Percentiles rank a stretch among this genome's conserved stretches.
Conservation (phyloP, 2,797 vertebrate species). For the Dicrostonyx torquatus region DNA sequence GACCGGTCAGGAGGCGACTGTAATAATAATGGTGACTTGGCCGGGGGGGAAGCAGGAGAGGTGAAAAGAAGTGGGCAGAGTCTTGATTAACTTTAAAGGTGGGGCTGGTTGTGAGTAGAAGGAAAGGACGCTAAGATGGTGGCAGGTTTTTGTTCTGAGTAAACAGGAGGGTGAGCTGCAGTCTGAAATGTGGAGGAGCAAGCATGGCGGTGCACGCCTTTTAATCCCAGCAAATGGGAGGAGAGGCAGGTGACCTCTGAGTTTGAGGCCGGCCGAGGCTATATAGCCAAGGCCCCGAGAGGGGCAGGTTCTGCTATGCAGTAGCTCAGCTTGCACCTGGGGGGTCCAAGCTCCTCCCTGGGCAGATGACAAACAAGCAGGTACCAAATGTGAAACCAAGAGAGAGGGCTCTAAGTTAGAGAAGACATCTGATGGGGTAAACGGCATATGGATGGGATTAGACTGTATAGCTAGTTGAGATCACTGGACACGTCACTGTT, state of each 20-base stretch:
- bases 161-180: background rate
- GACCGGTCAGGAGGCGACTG: background rate
- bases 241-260: background rate
- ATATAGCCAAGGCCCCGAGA: background rate
- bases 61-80: background rate
- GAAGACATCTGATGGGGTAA: background rate
- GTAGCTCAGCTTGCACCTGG: background rate
- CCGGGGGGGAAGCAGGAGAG: background rate
- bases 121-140: background rate
- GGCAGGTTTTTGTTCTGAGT: background rate
- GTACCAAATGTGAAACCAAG: background rate
- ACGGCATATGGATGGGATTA: background rate
- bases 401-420: background rate
- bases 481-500: background rate
- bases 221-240: background rate
- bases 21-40: background rate
- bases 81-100: constrained; percentile 10
- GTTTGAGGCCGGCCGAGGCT: background rate
- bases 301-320: background rate
- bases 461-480: background rate
- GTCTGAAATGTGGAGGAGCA: background rate
- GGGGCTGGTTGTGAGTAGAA: background rate
- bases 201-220: background rate
- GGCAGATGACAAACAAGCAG: background rate
- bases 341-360: background rate